These are phyloP conservation scores for Phrynosoma blainvillii DNA, from an alignment of 2,113 vertebrate species.

Conservation along the genomic window DNA sequence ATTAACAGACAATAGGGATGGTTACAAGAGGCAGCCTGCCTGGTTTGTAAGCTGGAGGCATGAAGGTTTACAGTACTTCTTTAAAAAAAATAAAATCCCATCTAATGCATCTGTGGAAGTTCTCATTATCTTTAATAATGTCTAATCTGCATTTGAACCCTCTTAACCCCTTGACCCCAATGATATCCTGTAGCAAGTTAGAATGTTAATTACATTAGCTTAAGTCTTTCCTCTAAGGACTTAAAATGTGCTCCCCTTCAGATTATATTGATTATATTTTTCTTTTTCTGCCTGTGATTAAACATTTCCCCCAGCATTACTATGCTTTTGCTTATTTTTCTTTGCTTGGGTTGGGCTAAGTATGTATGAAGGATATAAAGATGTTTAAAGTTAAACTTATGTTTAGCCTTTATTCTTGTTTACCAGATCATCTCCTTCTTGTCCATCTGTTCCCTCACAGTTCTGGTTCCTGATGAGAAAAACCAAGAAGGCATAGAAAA, in stretches of 20 bases:
- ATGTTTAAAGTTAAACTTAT: neutral
- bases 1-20: neutral
- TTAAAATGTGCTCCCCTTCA: neutral
- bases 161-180: conserved; percentile 29
- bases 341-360: neutral
- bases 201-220: conserved; percentile 32
- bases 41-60: neutral
- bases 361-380: neutral
- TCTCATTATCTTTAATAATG: conserved; percentile 33
- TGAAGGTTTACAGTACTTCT: neutral
- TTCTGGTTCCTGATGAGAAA: neutral
- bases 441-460: neutral
- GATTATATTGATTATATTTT: neutral
- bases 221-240: conserved; percentile 25
- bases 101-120: conserved; percentile 19
- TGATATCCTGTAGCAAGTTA: conserved; percentile 32
- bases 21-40: neutral
- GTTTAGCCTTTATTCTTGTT: neutral
- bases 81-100: neutral
- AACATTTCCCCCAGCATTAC: neutral
- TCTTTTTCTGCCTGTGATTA: neutral
- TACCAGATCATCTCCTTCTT: neutral
- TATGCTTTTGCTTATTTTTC: neutral
- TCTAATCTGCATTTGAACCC: conserved; percentile 25
- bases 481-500: conserved; percentile 10